These are phyloP conservation scores for Meliscaeva auricollis DNA, from an alignment of 2,888 invertebrate species.

Conservation along the genomic window DNA sequence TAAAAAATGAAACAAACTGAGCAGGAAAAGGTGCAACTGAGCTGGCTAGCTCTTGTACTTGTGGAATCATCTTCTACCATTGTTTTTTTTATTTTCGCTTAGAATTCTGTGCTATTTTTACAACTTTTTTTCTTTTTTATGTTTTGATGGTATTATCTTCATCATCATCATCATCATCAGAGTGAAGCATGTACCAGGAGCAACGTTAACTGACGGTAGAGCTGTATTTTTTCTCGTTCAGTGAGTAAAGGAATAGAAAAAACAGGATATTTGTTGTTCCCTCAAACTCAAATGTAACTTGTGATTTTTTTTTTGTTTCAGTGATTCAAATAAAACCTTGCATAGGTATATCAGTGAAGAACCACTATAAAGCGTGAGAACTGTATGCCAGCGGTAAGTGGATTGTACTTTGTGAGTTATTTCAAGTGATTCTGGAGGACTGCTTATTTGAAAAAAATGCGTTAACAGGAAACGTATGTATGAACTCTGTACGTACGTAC, in stretches of 20 bases:
- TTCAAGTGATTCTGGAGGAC: conserved; percentile 44
- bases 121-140: conserved; percentile 28
- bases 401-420: conserved; percentile 63
- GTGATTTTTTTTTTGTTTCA: conserved; percentile 30
- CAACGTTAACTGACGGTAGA: conserved; percentile 20
- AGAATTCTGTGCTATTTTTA: conserved; percentile 50
- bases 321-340: conserved; percentile 46
- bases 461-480: conserved; percentile 26
- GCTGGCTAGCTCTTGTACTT: conserved; percentile 29
- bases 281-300: conserved; percentile 37
- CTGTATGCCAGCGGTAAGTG: conserved; percentile 55
- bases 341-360: conserved; percentile 44
- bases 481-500: background rate
- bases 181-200: conserved; percentile 32
- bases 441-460: conserved; percentile 50
- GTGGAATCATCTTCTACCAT: conserved; percentile 62
- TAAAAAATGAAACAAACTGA: background rate
- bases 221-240: conserved; percentile 12
- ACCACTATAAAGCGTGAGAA: conserved; percentile 40
- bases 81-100: conserved; percentile 39
- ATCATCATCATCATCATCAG: conserved; percentile 42
- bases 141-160: conserved; percentile 51
- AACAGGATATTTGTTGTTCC: conserved; percentile 61
- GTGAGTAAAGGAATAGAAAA: conserved; percentile 21
- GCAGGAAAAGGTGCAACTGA: conserved; percentile 14